phyloP scores from a whole-genome alignment of 2,888 invertebrate genomes.

The Himalopsyche anomala region DNA sequence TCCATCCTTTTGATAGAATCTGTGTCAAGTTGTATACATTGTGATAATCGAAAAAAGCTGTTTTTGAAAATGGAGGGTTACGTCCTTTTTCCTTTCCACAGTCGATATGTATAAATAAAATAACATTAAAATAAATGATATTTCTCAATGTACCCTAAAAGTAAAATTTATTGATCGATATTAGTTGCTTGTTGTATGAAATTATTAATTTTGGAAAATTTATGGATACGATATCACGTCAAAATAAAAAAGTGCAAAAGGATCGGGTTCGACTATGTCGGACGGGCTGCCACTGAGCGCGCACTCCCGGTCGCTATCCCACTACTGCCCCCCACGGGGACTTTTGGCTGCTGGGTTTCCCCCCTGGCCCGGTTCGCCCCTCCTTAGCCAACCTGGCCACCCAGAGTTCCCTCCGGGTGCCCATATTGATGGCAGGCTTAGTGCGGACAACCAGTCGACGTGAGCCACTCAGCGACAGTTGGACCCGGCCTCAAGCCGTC shows the following conservation, averaged over 20 bases:
- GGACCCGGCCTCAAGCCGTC: slow-evolving; percentile 90
- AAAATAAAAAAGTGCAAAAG: slow-evolving; percentile 73
- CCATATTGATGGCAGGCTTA: slow-evolving; percentile 99
- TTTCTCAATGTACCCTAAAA: no score
- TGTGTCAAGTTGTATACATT: no score
- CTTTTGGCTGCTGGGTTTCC: slow-evolving; percentile 99
- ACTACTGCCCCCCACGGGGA: slow-evolving; percentile 99
- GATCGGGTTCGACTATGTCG: slow-evolving; percentile 86
- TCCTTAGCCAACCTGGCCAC: slow-evolving; percentile 96
- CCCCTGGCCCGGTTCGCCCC: slow-evolving; percentile 99
- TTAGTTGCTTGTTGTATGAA: no score
- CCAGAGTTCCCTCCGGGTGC: slow-evolving; percentile 88
- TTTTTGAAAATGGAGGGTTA: no score
- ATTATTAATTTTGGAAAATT: no score
- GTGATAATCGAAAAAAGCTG: no score
- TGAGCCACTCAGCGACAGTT: slow-evolving; percentile 80
- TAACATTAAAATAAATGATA: no score
- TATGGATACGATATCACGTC: no score
- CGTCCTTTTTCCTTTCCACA: no score
- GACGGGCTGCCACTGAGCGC: slow-evolving; percentile 90
- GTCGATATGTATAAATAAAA: no score
- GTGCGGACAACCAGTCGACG: slow-evolving; percentile 96
- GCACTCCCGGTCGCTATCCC: slow-evolving; percentile 99
- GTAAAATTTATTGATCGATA: no score
- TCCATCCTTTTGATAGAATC: no score